Evolutionary conservation across 1,140 invertebrate species (phyloP).

Genomic region (Zaprionus lachaisei): DNA sequence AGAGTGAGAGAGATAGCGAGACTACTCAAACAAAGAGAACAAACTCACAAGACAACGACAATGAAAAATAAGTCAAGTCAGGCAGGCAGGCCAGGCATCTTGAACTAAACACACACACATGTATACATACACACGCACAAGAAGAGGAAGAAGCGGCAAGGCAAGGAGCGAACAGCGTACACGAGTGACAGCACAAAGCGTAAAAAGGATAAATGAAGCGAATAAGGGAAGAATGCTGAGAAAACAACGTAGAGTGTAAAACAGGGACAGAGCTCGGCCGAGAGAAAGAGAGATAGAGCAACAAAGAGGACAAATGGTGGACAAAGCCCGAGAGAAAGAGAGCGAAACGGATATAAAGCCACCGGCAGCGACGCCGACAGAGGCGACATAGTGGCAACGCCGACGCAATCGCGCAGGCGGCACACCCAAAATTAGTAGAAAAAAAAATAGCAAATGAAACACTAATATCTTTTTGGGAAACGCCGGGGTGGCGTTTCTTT

Average conservation of each 20-base stretch:
- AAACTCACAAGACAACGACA: constrained; percentile 55
- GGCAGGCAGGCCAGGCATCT: constrained; percentile 46
- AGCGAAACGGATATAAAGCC: constrained; percentile 76
- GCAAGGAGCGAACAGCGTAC: constrained; percentile 33
- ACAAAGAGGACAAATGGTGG: neutral
- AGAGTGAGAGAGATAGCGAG: neutral
- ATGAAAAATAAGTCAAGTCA: constrained; percentile 78
- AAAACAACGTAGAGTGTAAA: constrained; percentile 48
- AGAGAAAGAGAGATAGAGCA: constrained; percentile 19
- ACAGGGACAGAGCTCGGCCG: constrained; percentile 36
- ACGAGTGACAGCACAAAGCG: constrained; percentile 67
- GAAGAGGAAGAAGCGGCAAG: constrained; percentile 38
- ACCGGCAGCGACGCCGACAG: constrained; percentile 66
- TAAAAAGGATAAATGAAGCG: constrained; percentile 72
- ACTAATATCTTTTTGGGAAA: constrained; percentile 11
- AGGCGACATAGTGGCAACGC: constrained; percentile 74
- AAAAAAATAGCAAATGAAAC: constrained; percentile 54
- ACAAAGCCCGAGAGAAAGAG: constrained; percentile 41
- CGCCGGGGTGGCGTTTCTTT: constrained; percentile 1
- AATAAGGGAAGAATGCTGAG: constrained; percentile 59
- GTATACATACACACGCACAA: constrained; percentile 23
- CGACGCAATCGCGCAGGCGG: constrained; percentile 73
- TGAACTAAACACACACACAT: constrained; percentile 36
- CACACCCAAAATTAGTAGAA: constrained; percentile 76
- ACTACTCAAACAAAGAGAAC: constrained; percentile 69